Evolutionary conservation across 2,888 invertebrate species (phyloP).

Genomic region (Drosophila affinis): DNA sequence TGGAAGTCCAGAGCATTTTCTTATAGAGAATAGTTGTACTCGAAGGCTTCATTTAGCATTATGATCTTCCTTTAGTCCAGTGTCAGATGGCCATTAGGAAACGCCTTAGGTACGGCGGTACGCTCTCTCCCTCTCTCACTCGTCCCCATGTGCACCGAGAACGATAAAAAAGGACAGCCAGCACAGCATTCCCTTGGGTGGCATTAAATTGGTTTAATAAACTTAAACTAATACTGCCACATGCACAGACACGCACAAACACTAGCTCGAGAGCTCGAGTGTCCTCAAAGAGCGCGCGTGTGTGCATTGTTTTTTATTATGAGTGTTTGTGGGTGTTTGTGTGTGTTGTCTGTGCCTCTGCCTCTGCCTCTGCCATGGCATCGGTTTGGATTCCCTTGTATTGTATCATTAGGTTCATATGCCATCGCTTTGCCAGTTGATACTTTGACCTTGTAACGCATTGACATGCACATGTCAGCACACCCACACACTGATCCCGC

Average conservation of each 20-base stretch:
- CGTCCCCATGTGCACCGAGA: background rate
- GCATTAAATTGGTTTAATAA: constrained; percentile 75
- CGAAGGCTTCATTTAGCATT: background rate
- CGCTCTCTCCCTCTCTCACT: background rate
- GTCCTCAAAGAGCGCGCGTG: constrained; percentile 27
- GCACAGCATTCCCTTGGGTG: constrained; percentile 47
- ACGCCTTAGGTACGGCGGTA: background rate
- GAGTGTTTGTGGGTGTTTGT: constrained; percentile 17
- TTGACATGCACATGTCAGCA: constrained; percentile 36
- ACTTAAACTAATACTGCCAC: constrained; percentile 56
- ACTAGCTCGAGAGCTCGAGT: constrained; percentile 35
- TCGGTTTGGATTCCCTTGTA: constrained; percentile 25
- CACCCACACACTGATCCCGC: constrained; percentile 4
- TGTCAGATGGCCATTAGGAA: background rate
- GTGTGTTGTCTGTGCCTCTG: background rate
- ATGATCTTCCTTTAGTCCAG: background rate
- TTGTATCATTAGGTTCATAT: constrained; percentile 70
- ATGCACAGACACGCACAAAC: constrained; percentile 36
- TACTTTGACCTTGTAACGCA: constrained; percentile 73
- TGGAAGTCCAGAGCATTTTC: background rate
- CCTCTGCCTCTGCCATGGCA: too few species aligned
- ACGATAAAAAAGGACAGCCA: constrained; percentile 16
- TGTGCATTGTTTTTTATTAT: background rate
- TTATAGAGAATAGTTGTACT: background rate
- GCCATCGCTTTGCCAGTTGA: constrained; percentile 63